These are phyloP conservation scores for Brachionus rubens DNA, from an alignment of 1,140 invertebrate genomes.

Conservation along the genomic window DNA sequence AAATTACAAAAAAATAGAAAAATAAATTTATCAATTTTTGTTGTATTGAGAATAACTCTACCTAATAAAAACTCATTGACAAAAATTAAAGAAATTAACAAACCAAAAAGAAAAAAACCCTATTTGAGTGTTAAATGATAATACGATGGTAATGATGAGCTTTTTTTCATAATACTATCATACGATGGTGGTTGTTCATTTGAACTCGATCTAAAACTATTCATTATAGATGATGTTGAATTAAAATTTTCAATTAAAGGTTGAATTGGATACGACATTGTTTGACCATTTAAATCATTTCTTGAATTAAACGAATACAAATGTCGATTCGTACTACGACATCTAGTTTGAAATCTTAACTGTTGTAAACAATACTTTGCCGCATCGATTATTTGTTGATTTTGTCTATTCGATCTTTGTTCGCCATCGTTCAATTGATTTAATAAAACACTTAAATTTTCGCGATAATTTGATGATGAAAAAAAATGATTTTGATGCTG, in stretches of 20 bases:
- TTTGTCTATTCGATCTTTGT: background rate
- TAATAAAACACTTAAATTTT: background rate
- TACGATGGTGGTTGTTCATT: conserved; percentile 21
- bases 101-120: background rate
- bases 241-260: background rate
- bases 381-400: background rate
- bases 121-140: conserved; percentile 5
- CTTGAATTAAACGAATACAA: background rate
- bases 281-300: background rate
- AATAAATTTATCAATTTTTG: no score
- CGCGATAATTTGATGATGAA: background rate
- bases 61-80: no score
- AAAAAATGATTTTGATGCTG: conserved; percentile 26
- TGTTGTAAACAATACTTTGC: conserved; percentile 20
- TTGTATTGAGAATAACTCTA: no score
- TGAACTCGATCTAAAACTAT: background rate
- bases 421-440: background rate
- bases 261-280: background rate
- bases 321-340: background rate
- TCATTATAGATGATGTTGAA: conserved; percentile 6
- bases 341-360: background rate
- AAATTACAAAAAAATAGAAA: no score
- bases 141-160: conserved; percentile 20
- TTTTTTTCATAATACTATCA: conserved; percentile 31
- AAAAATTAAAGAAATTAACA: no score